Evolutionary conservation across 2,113 vertebrate genomes (phyloP).

Genomic region (Halichoeres trimaculatus): DNA sequence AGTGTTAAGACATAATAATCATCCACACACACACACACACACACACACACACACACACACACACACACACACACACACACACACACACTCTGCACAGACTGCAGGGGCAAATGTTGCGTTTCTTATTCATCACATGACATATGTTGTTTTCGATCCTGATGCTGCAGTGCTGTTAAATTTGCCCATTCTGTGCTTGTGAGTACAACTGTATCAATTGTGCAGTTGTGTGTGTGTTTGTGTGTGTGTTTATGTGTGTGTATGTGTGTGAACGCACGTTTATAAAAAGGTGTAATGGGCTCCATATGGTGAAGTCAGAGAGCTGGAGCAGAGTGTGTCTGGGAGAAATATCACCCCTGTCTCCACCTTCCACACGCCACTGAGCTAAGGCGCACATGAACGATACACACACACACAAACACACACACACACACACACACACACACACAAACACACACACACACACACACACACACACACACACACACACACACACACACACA

Average conservation of each 20-base stretch:
- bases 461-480: conserved; percentile 20
- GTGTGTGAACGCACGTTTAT: conserved; percentile 26
- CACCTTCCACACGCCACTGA: conserved; percentile 48
- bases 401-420: conserved; percentile 1
- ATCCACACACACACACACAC: not conserved
- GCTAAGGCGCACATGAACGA: too few species aligned
- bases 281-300: conserved; percentile 55
- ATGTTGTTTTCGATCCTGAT: conserved; percentile 3
- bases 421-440: conserved; percentile 7
- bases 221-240: conserved; percentile 12
- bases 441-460: conserved; percentile 20
- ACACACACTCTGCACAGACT: not conserved
- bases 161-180: not conserved
- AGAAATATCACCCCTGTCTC: conserved; percentile 60
- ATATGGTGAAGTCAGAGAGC: conserved; percentile 56
- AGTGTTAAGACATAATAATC: not conserved
- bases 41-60: not conserved
- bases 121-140: conserved; percentile 35
- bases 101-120: conserved; percentile 20
- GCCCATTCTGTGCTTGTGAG: not conserved
- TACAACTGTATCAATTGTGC: not conserved
- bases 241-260: conserved; percentile 16
- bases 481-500: not conserved
- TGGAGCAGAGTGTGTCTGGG: conserved; percentile 48
- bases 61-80: not conserved